Evolutionary conservation across 2,888 invertebrate species (phyloP).

Genomic region (Orchesella flavescens): DNA sequence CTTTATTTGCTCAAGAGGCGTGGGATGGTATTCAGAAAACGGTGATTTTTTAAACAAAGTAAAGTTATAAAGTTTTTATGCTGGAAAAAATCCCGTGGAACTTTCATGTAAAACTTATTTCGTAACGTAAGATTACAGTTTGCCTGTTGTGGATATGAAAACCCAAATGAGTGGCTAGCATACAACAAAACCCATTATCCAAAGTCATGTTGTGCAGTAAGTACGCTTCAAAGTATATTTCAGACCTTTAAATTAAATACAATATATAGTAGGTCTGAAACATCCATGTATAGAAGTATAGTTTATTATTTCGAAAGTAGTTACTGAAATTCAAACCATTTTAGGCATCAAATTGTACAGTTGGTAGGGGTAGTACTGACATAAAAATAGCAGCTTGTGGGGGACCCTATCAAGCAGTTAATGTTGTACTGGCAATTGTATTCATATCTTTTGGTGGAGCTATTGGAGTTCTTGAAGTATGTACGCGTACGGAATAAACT

Average conservation of each 20-base stretch:
- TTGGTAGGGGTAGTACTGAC: neutral
- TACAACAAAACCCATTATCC: slow-evolving; percentile 18
- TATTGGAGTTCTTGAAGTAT: slow-evolving; percentile 29
- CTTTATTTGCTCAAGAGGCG: neutral
- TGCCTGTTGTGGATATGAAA: slow-evolving; percentile 45
- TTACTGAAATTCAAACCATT: neutral
- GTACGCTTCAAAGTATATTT: too few species aligned
- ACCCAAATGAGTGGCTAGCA: slow-evolving; percentile 27
- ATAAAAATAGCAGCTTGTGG: neutral
- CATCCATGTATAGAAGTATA: too few species aligned
- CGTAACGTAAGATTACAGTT: slow-evolving; percentile 13
- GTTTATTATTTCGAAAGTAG: too few species aligned
- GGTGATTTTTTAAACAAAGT: slow-evolving; percentile 3
- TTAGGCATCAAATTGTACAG: neutral
- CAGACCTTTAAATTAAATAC: too few species aligned
- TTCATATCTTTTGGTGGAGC: neutral
- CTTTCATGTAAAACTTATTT: neutral
- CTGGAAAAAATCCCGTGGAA: too few species aligned
- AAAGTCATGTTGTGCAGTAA: slow-evolving; percentile 36
- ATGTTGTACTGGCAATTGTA: neutral
- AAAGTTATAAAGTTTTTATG: neutral
- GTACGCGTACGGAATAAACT: neutral
- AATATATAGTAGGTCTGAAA: too few species aligned
- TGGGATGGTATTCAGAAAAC: slow-evolving; percentile 48
- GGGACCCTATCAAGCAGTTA: neutral